Percentiles rank a stretch among this genome's conserved stretches.
Evolutionary conservation across 2,113 vertebrate species (phyloP).

Genomic region (Ochotona princeps): DNA sequence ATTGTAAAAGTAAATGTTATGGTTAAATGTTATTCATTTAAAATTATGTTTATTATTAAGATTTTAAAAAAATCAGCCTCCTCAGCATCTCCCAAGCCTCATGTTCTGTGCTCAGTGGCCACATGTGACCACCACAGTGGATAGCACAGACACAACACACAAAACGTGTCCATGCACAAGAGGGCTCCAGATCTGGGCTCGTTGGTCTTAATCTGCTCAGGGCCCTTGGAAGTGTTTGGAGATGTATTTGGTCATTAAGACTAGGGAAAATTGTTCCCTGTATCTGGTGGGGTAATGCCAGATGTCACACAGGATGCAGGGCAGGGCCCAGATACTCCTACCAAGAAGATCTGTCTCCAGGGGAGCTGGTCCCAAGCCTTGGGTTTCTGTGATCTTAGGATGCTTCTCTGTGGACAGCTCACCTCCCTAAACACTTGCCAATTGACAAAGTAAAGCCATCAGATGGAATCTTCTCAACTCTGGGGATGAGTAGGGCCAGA

Average conservation of each 20-base stretch:
- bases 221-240: not conserved
- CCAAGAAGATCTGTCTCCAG: not conserved
- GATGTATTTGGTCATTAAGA: not conserved
- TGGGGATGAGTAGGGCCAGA: not conserved
- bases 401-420: not conserved
- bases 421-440: not conserved
- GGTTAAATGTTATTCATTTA: not conserved
- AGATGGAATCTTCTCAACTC: not conserved
- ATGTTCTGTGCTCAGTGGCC: not conserved
- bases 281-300: not conserved
- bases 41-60: not conserved
- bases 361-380: not conserved
- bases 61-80: not conserved
- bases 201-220: not conserved
- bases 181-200: not conserved
- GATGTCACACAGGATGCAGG: no score
- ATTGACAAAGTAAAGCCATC: not conserved
- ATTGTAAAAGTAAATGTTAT: not conserved
- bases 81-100: not conserved
- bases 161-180: rapidly evolving
- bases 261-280: not conserved
- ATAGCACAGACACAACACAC: rapidly evolving
- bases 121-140: not conserved
- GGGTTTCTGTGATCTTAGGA: not conserved
- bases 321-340: not conserved